A percentile compares a stretch with the other conserved stretches of the same genome.
Evolutionary conservation across 1,140 invertebrate species (phyloP).

Genomic region (Panagrolaimus sp.): DNA sequence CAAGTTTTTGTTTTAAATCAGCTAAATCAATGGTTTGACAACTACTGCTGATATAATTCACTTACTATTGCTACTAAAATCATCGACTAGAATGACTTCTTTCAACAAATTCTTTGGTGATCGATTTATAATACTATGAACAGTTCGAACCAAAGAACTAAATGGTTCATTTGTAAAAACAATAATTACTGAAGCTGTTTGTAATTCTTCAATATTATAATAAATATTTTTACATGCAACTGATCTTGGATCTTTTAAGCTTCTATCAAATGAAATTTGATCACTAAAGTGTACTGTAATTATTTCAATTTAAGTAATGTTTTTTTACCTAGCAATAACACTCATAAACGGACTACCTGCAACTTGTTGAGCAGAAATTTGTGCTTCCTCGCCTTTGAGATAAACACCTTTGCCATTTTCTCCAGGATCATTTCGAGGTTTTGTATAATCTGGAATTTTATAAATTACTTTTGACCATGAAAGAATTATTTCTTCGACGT

Average conservation of each 20-base stretch:
- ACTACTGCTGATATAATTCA: slow-evolving; percentile 60
- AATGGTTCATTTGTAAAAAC: slow-evolving; percentile 85
- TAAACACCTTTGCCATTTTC: no score
- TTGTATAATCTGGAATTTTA: no score
- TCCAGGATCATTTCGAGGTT: no score
- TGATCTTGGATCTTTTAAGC: slow-evolving; percentile 24
- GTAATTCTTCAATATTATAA: slow-evolving; percentile 34
- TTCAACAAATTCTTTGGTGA: slow-evolving; percentile 67
- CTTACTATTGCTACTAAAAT: slow-evolving; percentile 76
- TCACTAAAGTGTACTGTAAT: slow-evolving; percentile 27
- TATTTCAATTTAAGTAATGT: no score
- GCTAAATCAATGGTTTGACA: slow-evolving; percentile 23
- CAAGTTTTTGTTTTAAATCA: slow-evolving; percentile 70
- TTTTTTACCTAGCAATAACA: neutral
- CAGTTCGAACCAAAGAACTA: slow-evolving; percentile 73
- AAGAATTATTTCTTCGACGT: no score
- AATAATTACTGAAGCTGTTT: slow-evolving; percentile 42
- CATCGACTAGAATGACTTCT: slow-evolving; percentile 84
- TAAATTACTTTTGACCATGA: no score
- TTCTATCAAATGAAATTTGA: slow-evolving; percentile 39
- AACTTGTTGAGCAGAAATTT: neutral
- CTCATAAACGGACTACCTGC: neutral
- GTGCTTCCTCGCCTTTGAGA: no score
- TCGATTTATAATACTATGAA: slow-evolving; percentile 78
- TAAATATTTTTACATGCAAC: slow-evolving; percentile 22